phyloP scores from a whole-genome alignment of 2,797 vertebrate species.

The Myotis vivesi region DNA sequence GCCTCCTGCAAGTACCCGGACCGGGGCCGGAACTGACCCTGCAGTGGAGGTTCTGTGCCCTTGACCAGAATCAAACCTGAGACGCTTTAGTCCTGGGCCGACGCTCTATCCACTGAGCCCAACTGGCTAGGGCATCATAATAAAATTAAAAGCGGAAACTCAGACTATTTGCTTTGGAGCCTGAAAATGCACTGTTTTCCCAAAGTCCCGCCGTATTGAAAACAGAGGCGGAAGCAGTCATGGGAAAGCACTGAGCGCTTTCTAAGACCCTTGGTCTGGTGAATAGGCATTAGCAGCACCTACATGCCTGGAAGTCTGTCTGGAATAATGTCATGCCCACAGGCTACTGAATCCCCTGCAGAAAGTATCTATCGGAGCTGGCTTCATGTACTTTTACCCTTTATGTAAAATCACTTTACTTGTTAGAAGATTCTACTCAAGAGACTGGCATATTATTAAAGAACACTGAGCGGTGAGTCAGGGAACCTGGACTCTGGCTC shows the following conservation, averaged over 20 bases:
- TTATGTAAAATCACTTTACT: neutral
- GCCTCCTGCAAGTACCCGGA: too few species aligned
- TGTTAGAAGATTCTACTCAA: neutral
- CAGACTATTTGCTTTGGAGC: neutral
- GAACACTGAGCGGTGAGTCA: neutral
- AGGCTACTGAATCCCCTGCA: neutral
- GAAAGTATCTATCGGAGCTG: neutral
- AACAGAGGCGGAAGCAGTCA: neutral
- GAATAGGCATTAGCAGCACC: neutral
- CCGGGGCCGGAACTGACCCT: too few species aligned
- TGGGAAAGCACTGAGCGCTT: neutral
- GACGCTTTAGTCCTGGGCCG: too few species aligned
- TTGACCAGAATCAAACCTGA: too few species aligned
- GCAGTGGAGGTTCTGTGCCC: too few species aligned
- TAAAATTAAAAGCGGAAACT: slow-evolving; percentile 6
- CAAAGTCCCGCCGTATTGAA: neutral
- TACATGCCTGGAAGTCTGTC: neutral
- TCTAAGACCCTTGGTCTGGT: neutral
- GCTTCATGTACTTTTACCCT: neutral
- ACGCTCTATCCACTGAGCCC: too few species aligned
- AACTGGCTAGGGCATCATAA: too few species aligned
- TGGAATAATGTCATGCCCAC: neutral
- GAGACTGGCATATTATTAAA: neutral
- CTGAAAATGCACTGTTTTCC: neutral
- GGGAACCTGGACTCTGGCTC: neutral